A percentile compares a stretch with the other conserved stretches of the same genome.
These are phyloP conservation scores for Mystacornis crossleyi DNA, from an alignment of 2,113 vertebrate genomes.

Conservation along the genomic window DNA sequence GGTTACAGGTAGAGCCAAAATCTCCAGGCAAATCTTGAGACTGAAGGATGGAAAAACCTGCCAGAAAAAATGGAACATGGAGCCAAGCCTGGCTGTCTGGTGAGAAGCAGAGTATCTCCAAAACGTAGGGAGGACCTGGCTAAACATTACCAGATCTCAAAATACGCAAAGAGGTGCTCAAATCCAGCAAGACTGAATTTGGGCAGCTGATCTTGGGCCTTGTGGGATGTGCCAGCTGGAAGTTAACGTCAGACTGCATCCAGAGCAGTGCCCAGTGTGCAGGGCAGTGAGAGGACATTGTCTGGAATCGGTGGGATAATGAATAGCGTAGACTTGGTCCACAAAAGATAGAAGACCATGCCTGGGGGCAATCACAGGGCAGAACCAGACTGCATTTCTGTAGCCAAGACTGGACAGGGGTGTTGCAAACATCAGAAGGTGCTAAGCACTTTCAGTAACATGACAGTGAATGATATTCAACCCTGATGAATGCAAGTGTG, in stretches of 20 bases:
- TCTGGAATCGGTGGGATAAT: neutral
- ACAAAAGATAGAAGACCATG: neutral
- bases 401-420: neutral
- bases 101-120: neutral
- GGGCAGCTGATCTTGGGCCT: neutral
- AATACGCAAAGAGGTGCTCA: neutral
- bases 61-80: neutral
- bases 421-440: neutral
- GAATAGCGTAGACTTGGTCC: neutral
- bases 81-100: neutral
- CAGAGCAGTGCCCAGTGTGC: neutral
- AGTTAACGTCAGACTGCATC: neutral
- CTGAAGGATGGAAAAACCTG: neutral
- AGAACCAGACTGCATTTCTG: neutral
- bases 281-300: neutral
- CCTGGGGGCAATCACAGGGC: neutral
- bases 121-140: neutral
- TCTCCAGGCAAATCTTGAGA: neutral
- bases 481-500: neutral
- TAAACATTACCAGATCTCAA: neutral
- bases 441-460: neutral
- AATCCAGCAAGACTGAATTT: neutral
- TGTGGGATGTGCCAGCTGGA: neutral
- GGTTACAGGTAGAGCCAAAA: neutral
- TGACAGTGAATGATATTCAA: neutral